These are phyloP conservation scores for Acropora yongei DNA, from an alignment of 64 coral and sea anemone species.

Conservation along the genomic window DNA sequence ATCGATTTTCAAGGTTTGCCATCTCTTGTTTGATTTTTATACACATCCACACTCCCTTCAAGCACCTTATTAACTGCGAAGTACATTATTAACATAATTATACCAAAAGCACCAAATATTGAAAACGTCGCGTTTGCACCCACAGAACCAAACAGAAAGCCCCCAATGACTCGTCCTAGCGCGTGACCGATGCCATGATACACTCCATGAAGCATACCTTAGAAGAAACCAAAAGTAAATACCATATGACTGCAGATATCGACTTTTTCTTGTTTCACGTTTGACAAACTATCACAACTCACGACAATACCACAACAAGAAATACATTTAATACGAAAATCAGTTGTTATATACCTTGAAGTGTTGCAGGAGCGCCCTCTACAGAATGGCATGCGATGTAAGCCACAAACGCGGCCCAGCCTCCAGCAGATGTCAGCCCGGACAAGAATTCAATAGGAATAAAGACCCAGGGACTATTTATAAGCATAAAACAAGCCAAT, in stretches of 20 bases:
- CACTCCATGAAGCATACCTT: slow-evolving; percentile 54
- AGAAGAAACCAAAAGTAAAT: neutral
- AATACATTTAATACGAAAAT: no score
- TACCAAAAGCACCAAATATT: slow-evolving; percentile 38
- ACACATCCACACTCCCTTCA: neutral
- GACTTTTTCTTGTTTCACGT: no score
- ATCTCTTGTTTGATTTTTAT: neutral
- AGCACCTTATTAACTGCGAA: slow-evolving; percentile 40
- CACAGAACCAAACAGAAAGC: slow-evolving; percentile 44
- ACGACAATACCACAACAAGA: no score
- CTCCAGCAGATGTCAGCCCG: slow-evolving; percentile 66
- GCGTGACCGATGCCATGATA: slow-evolving; percentile 70
- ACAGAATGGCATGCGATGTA: slow-evolving; percentile 54
- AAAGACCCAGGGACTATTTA: slow-evolving; percentile 52
- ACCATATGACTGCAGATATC: no score
- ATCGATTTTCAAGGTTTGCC: neutral
- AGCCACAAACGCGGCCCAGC: slow-evolving; percentile 67
- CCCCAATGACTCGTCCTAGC: slow-evolving; percentile 60
- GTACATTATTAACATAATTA: slow-evolving; percentile 37
- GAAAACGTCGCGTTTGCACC: slow-evolving; percentile 43
- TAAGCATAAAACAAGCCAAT: slow-evolving; percentile 53
- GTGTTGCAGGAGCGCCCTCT: slow-evolving; percentile 47
- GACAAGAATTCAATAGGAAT: slow-evolving; percentile 67
- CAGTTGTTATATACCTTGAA: slow-evolving; percentile 39
- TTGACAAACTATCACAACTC: no score